Base-by-base conservation (phyloP, 2,113 vertebrate genomes). In the Pachyramphus minor region DNA sequence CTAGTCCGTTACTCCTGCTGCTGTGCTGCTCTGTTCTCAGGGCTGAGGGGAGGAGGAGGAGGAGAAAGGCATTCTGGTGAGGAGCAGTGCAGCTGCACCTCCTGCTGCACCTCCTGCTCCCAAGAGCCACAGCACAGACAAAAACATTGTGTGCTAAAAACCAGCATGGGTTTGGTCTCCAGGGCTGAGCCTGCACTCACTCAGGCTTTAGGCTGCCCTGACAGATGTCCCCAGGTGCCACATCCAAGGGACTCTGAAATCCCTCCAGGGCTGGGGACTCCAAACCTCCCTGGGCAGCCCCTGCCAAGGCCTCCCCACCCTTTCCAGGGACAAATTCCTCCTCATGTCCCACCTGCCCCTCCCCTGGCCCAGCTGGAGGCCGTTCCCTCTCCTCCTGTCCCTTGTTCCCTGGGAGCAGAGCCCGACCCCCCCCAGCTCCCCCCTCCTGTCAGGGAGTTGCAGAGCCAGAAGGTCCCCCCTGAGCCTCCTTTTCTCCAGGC, bases 131-230 rank as follows among this genome's bases (percentile, higher is more conserved):
- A 4, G 35, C 30, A 1, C 21, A 3, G 58, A 18, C 1, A 6
- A 4, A 5, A 59, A 50, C 2, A 0, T 0, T 0, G 4, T 2
- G 19, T 3, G 50, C n/a, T 30, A 9, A 5, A 55, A 5, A 25
- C 8, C 23, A 13, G 1, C 8, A 1, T 1, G 25, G 16, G 2
- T 63, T n/a, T 6, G 20, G 33, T 12, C 56, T 42, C 64, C 68
- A 75, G 52, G 41, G 3, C 56, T 3, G 3, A 25, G 2, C 62
- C 33, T 5, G 49, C 28, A 2, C 42, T 53, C 21, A 0, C n/a
- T 12, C 9, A 12, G 50, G 55, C n/a, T 62, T 22, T 12, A 22
- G 66, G 45, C 42, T 67, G 67, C 76, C 31, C 59, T 7, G 15
- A 16, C 49, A 50, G 39, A 9, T 0, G 6, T 6, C 35, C 52